Percentiles rank a stretch among this genome's conserved stretches.
phyloP scores from a whole-genome alignment of 2,113 vertebrate species.

The Myotis yumanensis region DNA sequence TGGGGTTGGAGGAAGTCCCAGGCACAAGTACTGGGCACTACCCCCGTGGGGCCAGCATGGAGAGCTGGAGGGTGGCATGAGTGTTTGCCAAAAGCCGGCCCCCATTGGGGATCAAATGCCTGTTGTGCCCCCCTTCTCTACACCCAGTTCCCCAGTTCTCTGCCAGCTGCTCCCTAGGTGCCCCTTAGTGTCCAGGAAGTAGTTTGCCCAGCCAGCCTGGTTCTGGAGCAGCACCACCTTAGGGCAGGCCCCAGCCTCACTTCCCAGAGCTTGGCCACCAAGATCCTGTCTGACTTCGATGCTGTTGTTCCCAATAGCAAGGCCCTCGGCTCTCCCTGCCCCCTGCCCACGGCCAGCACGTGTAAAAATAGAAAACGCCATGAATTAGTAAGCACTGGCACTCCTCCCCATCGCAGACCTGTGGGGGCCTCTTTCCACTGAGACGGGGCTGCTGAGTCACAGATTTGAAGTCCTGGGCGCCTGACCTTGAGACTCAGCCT shows the following conservation, averaged over 20 bases:
- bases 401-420: not conserved
- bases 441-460: slow-evolving; percentile 61
- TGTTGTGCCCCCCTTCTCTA: not conserved
- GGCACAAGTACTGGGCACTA: not conserved
- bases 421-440: slow-evolving; percentile 20
- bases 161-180: not conserved
- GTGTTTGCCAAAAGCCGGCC: not conserved
- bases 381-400: slow-evolving; percentile 56
- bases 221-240: rapidly evolving
- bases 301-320: not conserved
- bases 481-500: slow-evolving; percentile 48
- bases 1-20: not conserved
- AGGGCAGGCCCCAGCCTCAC: not conserved
- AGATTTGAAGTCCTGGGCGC: not conserved
- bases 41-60: not conserved
- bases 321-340: not conserved
- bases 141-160: not conserved
- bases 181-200: not conserved
- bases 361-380: slow-evolving; percentile 68
- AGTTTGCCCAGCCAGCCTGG: not conserved
- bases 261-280: not conserved
- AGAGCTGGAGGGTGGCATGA: not conserved
- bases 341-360: not conserved
- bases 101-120: not conserved
- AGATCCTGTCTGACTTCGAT: not conserved